phyloP scores from a whole-genome alignment of 1,140 invertebrate genomes.

The Caenorhabditis tropicalis region DNA sequence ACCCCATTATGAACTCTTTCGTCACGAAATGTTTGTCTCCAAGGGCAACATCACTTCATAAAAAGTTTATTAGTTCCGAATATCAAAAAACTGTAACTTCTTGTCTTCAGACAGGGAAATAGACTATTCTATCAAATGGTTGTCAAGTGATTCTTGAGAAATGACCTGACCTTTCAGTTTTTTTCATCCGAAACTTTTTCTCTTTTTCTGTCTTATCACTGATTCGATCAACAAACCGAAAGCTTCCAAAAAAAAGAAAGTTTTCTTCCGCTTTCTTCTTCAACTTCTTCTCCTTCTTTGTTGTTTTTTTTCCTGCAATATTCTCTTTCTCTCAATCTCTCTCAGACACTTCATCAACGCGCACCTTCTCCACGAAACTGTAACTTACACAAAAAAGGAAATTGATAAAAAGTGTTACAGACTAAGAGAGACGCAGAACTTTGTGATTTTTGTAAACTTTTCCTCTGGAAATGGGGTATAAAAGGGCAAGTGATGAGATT shows the following conservation, averaged over 20 bases:
- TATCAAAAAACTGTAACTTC: neutral
- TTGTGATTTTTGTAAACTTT: slow-evolving; percentile 22
- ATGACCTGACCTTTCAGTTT: neutral
- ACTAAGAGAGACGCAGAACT: neutral
- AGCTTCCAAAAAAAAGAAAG: neutral
- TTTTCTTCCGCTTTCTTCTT: neutral
- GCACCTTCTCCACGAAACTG: slow-evolving; percentile 15
- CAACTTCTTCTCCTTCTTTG: neutral
- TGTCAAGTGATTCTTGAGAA: slow-evolving; percentile 22
- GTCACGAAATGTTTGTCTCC: too few species aligned
- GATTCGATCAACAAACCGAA: slow-evolving; percentile 22
- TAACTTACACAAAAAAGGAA: slow-evolving; percentile 20
- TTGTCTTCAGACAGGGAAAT: neutral
- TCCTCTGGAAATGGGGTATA: slow-evolving; percentile 32
- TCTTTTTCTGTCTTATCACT: slow-evolving; percentile 21
- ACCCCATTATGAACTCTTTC: too few species aligned
- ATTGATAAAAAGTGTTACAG: neutral
- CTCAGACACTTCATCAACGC: slow-evolving; percentile 3
- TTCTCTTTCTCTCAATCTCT: neutral
- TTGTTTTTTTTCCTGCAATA: slow-evolving; percentile 37
- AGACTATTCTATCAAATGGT: neutral
- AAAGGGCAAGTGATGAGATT: neutral
- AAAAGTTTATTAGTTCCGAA: neutral
- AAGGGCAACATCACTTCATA: neutral
- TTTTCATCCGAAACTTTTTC: neutral